phyloP scores from a whole-genome alignment of 2,113 vertebrate species.

The Bostrychus sinensis region DNA sequence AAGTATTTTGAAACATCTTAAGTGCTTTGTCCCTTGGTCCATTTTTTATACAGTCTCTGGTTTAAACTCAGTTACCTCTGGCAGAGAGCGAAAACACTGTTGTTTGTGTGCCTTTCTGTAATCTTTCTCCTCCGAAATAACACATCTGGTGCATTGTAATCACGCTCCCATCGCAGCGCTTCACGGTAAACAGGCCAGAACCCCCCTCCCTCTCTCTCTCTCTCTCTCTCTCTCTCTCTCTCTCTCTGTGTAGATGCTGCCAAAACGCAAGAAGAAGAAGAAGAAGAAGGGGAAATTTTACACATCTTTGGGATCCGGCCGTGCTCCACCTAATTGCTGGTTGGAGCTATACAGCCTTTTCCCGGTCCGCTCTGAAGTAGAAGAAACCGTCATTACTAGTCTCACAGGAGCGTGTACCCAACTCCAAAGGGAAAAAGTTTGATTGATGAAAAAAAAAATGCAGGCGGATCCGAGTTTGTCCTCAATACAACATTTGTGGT shows the following conservation, averaged over 20 bases:
- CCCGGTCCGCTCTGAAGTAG: slow-evolving; percentile 72
- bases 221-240: slow-evolving; percentile 24
- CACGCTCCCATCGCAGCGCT: slow-evolving; percentile 58
- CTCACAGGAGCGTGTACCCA: slow-evolving; percentile 66
- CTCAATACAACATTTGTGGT: slow-evolving; percentile 75
- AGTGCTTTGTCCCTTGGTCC: neutral
- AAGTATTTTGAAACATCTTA: neutral
- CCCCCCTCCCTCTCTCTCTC: slow-evolving; percentile 24
- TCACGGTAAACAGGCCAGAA: slow-evolving; percentile 57
- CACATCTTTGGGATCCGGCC: slow-evolving; percentile 72
- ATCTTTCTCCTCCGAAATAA: slow-evolving; percentile 40
- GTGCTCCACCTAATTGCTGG: slow-evolving; percentile 76
- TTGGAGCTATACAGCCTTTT: slow-evolving; percentile 80
- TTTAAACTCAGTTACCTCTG: slow-evolving; percentile 28
- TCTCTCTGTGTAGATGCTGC: slow-evolving; percentile 39
- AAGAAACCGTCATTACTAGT: slow-evolving; percentile 79
- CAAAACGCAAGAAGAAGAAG: slow-evolving; percentile 51
- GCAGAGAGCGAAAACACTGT: slow-evolving; percentile 28
- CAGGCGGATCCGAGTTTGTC: slow-evolving; percentile 72
- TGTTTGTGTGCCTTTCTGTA: slow-evolving; percentile 27
- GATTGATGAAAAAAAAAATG: slow-evolving; percentile 74
- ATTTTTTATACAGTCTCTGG: neutral
- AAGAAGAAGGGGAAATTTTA: slow-evolving; percentile 64
- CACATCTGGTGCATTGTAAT: slow-evolving; percentile 66
- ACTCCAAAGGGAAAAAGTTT: slow-evolving; percentile 74